Evolutionary conservation across 1,140 invertebrate genomes (phyloP), one percentile per base, ranked within the genome.

Genomic region (Drosophila malerkotliana): DNA sequence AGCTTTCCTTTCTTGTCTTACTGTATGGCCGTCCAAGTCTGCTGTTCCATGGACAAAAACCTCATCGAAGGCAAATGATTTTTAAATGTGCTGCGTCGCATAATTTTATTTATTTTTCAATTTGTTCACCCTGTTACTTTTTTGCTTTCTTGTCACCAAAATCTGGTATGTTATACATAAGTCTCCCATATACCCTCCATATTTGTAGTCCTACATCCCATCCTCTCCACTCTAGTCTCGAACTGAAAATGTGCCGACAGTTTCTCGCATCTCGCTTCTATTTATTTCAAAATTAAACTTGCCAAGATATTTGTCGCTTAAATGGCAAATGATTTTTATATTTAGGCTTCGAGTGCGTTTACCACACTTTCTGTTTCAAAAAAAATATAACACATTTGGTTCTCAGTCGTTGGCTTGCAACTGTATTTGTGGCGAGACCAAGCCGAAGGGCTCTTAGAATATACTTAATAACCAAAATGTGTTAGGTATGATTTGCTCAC

Each of bases 51-150:
- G 39, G 39, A 15, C n/a, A 18, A 14, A 15, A 44, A 6, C 6
- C 39, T 44, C 39, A 15, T 44, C 15, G 39, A 44, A 44, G n/a
- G 14, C 39, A 51, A 79, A 83, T 79, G 81, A 77, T 77, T 84
- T 79, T 49, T 37, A 71, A 84, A 74, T 47, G 64, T 63, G 76
- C 82, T 83, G 79, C 66, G 59, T 75, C 74, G 81, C 82, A 85
- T 87, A 85, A 87, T 85, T 85, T 82, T 87, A 82, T 87, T 88
- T 87, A 82, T 82, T 87, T 87, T 87, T 87, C 82, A 87, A 87
- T 87, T 87, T 87, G 54, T 60, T 66, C 62, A 66, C 62, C 56
- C 72, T 55, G 56, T 52, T 57, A 34, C 51, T 52, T 49, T 15
- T 66, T 66, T 62, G 61, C 77, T 75, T 59, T 62, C 80, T 76